These are phyloP conservation scores for Takifugu rubripes DNA, from an alignment of 2,797 vertebrate species.

Conservation along the genomic window DNA sequence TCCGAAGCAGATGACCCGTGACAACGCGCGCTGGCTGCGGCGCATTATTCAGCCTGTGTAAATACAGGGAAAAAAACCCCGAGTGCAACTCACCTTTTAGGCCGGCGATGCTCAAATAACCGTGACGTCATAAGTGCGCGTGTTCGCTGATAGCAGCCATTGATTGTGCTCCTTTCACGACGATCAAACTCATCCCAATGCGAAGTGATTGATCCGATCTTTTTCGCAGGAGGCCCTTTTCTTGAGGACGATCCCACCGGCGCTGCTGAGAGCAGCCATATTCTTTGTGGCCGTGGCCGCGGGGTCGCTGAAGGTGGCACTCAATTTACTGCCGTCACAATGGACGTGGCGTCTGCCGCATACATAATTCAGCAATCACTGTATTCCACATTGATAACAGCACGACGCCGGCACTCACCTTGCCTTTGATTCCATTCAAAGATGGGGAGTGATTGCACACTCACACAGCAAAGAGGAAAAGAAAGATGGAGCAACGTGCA, in stretches of 20 bases:
- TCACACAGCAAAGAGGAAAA: neutral
- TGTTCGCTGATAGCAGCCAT: neutral
- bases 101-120: constrained; percentile 16
- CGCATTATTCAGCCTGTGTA: constrained; percentile 49
- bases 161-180: constrained; percentile 8
- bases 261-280: constrained; percentile 25
- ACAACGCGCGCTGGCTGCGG: constrained; percentile 42
- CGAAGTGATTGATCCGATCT: constrained; percentile 18
- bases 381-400: constrained; percentile 50
- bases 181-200: constrained; percentile 32
- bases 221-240: constrained; percentile 30
- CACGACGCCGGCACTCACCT: constrained; percentile 33
- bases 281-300: constrained; percentile 24
- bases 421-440: constrained; percentile 35
- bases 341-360: constrained; percentile 54
- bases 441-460: constrained; percentile 5
- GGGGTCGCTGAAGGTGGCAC: constrained; percentile 50
- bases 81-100: constrained; percentile 10
- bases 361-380: constrained; percentile 65
- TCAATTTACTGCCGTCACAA: constrained; percentile 60
- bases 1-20: constrained; percentile 49
- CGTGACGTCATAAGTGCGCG: constrained; percentile 6
- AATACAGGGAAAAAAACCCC: constrained; percentile 33
- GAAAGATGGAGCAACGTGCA: neutral
- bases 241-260: constrained; percentile 28